Evolutionary conservation across 2,888 invertebrate genomes (phyloP).

Genomic region (Xestia rhomboidea): DNA sequence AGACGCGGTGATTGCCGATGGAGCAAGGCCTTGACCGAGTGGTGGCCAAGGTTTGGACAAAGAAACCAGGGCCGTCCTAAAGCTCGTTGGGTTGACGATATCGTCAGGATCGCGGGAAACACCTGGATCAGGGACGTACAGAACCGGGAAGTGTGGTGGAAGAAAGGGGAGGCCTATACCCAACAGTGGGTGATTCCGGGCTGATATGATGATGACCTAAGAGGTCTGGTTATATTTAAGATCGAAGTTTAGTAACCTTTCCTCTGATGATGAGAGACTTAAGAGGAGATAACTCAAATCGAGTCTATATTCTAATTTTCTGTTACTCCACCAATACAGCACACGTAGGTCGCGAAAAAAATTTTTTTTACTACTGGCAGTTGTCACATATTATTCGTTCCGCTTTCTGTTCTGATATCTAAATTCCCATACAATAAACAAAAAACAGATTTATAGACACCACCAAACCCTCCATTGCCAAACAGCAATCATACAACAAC

Average conservation of each 20-base stretch:
- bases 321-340: neutral
- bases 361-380: neutral
- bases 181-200: no score
- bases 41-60: no score
- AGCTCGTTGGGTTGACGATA: no score
- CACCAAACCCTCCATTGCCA: slow-evolving; percentile 27
- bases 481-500: slow-evolving; percentile 51
- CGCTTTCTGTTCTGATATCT: slow-evolving; percentile 4
- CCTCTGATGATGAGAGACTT: neutral
- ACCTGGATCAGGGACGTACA: no score
- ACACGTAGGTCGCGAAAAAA: no score
- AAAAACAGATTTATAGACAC: slow-evolving; percentile 34
- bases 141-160: no score
- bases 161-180: no score
- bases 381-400: neutral
- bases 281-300: neutral
- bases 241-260: neutral
- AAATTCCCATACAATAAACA: slow-evolving; percentile 19
- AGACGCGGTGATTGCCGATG: no score
- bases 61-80: no score
- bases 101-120: no score
- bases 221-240: neutral
- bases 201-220: no score
- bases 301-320: neutral
- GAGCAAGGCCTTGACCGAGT: no score